phyloP scores from a whole-genome alignment of 2,113 vertebrate species.

The Myocastor coypus region DNA sequence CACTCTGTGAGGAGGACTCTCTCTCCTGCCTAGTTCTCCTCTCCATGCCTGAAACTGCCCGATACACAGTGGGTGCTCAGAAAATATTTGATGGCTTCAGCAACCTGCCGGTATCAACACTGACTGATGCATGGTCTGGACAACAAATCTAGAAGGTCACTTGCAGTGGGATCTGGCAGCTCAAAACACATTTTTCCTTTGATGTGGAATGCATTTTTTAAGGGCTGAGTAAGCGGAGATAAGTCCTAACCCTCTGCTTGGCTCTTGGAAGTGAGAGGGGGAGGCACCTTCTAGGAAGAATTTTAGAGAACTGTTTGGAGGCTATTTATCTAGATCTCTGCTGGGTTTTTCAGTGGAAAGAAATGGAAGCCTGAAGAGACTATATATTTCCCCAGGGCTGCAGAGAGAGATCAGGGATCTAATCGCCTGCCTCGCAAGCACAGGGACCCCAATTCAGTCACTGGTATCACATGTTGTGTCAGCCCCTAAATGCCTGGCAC shows the following conservation, averaged over 20 bases:
- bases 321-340: background rate
- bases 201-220: background rate
- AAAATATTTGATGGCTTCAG: background rate
- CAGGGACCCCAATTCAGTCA: too few relatives aligned
- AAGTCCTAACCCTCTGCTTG: background rate
- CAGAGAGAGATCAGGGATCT: too few relatives aligned
- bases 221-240: background rate
- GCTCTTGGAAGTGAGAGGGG: background rate
- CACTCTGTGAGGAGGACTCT: background rate
- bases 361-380: background rate
- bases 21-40: background rate
- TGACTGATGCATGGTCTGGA: background rate
- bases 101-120: background rate
- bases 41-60: background rate
- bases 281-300: constrained; percentile 19
- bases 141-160: background rate
- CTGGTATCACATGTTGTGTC: too few relatives aligned
- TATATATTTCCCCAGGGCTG: background rate
- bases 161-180: background rate
- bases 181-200: background rate
- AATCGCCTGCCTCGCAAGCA: too few relatives aligned
- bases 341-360: constrained; percentile 37
- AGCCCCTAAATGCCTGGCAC: too few relatives aligned
- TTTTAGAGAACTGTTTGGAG: background rate
- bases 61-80: background rate